Base-by-base conservation (phyloP, 2,888 invertebrate species). In the Petrolisthes manimaculis region DNA sequence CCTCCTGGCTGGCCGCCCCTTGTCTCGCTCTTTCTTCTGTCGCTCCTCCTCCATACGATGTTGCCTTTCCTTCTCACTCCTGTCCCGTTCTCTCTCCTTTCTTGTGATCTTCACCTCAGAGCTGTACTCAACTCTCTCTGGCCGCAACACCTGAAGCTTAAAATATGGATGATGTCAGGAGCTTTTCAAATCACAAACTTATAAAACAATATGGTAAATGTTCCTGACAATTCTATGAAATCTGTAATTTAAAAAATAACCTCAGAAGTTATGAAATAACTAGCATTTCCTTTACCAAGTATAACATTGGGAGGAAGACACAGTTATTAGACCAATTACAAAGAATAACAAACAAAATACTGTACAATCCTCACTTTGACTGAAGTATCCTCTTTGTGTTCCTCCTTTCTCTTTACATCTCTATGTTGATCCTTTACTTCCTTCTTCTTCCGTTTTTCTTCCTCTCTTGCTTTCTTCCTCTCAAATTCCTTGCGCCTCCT, bases 401-500 rank as follows among this genome's bases (percentile, higher is more conserved):
- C 84, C 12, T 86, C 83, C 24, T 86, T 78, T 14, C 78, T 86
- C 67, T 75, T 88, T 54, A 61, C 75, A 54, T 86, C 77, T 56
- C 74, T 74, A 55, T 84, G 74, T 51, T 81, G 81, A 0, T 88
- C 88, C 54, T 83, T 84, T 24, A 84, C 80, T 5, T 89, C 89
- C 67, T 89, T 89, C 75, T 84, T 88, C 75, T 88, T 90, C 79
- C 84, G 85, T 79, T 86, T 88, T 37, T 90, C 90, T 14, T 88
- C 90, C 37, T 90, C 90, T 37, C 86, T 82, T 56, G 90, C 88
- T 55, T 88, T 90, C 71, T 90, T 90, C 56, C 90, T 81, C 79
- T 90, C 90, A 75, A 86, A 86, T 82, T 90, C 90, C 67, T 90
- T 90, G 54, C 88, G 85, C 51, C 90, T 75, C 24, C 88, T 90